phyloP scores from a whole-genome alignment of 2,113 vertebrate genomes.

The Cheirogaleus medius region DNA sequence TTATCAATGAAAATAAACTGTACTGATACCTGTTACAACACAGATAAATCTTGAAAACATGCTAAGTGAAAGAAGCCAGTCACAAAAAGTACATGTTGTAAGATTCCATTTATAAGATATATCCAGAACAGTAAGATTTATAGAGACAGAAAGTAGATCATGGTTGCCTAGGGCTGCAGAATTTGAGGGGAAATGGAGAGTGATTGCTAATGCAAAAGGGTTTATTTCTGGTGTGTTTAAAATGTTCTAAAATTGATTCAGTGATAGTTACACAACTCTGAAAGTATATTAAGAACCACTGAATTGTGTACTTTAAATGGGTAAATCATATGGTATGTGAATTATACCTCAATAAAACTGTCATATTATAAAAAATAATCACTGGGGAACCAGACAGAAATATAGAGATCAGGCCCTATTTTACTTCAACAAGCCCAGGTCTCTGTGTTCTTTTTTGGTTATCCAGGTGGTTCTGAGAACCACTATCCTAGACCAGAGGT shows the following conservation, averaged over 20 bases:
- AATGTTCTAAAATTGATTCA: slow-evolving; percentile 15
- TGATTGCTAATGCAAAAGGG: background rate
- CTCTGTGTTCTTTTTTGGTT: background rate
- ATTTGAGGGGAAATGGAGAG: background rate
- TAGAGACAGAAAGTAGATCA: background rate
- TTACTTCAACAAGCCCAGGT: background rate
- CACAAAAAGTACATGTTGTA: background rate
- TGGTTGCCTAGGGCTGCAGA: background rate
- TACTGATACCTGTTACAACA: background rate
- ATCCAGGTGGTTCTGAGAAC: background rate
- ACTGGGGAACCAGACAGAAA: background rate
- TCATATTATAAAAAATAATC: background rate
- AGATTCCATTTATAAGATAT: background rate
- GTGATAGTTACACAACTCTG: background rate
- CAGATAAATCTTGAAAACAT: background rate
- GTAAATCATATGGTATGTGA: background rate
- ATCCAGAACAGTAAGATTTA: background rate
- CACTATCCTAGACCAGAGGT: background rate
- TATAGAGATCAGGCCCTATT: background rate
- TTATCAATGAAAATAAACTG: background rate
- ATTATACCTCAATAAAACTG: background rate
- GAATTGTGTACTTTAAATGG: background rate
- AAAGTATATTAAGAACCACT: background rate
- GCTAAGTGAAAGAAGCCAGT: background rate
- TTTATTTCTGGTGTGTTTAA: background rate